Percentiles rank a stretch among this genome's conserved stretches.
phyloP scores from a whole-genome alignment of 2,797 vertebrate genomes.

The Hyperoplus lanceolatus region DNA sequence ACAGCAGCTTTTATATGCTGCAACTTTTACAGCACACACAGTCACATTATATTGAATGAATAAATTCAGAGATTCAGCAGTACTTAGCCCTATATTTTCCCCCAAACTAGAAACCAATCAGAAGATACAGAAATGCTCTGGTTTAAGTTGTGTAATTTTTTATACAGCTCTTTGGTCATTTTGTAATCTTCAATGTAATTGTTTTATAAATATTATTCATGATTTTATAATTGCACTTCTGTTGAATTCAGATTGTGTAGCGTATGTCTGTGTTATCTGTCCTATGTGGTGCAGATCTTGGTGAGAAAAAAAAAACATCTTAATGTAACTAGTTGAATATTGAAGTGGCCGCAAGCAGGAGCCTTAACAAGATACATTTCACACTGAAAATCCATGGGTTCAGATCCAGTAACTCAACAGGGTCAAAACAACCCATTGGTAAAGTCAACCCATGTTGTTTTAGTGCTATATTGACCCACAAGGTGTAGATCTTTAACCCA shows the following conservation, averaged over 20 bases:
- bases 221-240: not conserved
- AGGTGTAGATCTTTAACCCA: not conserved
- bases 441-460: not conserved
- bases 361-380: not conserved
- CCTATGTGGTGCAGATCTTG: not conserved
- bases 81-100: not conserved
- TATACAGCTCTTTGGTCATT: not conserved
- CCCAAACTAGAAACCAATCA: not conserved
- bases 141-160: not conserved
- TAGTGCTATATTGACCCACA: not conserved
- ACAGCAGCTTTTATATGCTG: constrained; percentile 8
- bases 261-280: not conserved
- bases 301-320: not conserved
- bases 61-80: not conserved
- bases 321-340: not conserved
- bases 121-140: not conserved
- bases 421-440: not conserved
- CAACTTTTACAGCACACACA: not conserved
- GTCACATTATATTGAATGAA: not conserved
- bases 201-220: not conserved
- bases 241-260: not conserved
- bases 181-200: not conserved
- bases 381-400: not conserved
- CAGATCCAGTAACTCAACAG: not conserved
- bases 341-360: not conserved